phyloP scores from a whole-genome alignment of 2,888 invertebrate species.

The Oscheius myriophilus region DNA sequence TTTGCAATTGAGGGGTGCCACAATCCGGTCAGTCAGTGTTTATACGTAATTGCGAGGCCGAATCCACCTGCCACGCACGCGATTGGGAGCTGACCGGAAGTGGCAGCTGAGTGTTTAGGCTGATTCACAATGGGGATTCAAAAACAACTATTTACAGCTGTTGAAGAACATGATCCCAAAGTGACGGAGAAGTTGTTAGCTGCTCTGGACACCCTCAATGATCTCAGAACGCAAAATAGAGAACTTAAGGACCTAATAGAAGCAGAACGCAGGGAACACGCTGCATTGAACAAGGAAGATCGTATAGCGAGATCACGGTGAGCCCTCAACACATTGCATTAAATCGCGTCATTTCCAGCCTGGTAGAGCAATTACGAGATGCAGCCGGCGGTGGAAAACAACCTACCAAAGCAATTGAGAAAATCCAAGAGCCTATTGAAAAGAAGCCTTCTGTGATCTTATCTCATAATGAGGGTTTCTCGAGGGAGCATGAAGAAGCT shows the following conservation, averaged over 20 bases:
- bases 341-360: slow-evolving; percentile 1
- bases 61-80: slow-evolving; percentile 14
- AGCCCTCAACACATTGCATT: not conserved
- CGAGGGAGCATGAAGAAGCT: slow-evolving; percentile 37
- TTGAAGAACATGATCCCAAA: slow-evolving; percentile 8
- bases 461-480: slow-evolving; percentile 14
- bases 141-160: slow-evolving; percentile 6
- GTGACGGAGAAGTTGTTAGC: not conserved
- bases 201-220: slow-evolving; percentile 10
- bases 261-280: slow-evolving; percentile 37
- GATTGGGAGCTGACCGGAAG: slow-evolving; percentile 21
- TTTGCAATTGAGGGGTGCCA: slow-evolving; percentile 2
- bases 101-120: slow-evolving; percentile 8
- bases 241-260: slow-evolving; percentile 41
- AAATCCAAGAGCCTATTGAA: not conserved
- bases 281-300: slow-evolving; percentile 20
- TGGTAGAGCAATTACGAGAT: slow-evolving; percentile 13
- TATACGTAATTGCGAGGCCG: slow-evolving; percentile 14
- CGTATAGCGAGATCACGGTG: slow-evolving; percentile 15
- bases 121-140: no score
- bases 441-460: not conserved
- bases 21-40: slow-evolving; percentile 6
- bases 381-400: slow-evolving; percentile 8
- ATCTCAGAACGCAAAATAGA: slow-evolving; percentile 37
- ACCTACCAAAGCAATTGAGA: not conserved